Evolutionary conservation across 2,113 vertebrate genomes (phyloP).

Genomic region (Atrichornis clamosus): DNA sequence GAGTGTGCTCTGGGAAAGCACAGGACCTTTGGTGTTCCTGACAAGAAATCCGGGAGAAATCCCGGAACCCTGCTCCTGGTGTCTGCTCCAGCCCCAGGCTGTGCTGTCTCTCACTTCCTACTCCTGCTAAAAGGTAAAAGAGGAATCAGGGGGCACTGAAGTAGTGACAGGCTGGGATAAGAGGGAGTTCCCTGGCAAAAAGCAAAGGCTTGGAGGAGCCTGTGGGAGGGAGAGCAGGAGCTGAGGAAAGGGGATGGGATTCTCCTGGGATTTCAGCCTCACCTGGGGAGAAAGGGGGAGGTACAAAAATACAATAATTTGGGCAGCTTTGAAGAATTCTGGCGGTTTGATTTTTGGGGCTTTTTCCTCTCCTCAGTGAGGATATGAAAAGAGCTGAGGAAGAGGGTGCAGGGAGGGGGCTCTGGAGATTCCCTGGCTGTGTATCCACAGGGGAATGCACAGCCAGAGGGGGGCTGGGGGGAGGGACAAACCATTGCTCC

Average conservation of each 20-base stretch:
- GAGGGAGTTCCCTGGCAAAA: neutral
- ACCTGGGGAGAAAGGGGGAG: neutral
- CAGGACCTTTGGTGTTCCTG: neutral
- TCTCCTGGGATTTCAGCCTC: neutral
- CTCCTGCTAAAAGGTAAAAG: neutral
- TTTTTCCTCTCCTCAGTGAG: neutral
- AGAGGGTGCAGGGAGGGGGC: neutral
- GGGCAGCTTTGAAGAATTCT: neutral
- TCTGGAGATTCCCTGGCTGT: neutral
- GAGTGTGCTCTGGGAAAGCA: neutral
- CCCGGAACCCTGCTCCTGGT: neutral
- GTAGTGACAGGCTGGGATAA: neutral
- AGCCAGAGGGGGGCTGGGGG: neutral
- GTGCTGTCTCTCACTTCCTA: neutral
- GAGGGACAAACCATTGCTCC: neutral
- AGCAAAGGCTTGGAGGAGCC: neutral
- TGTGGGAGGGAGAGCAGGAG: neutral
- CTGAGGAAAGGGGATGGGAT: neutral
- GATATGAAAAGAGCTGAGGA: neutral
- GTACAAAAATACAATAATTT: rapidly evolving
- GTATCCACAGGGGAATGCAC: neutral
- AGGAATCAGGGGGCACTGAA: neutral
- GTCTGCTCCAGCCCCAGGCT: neutral
- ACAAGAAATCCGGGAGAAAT: neutral
- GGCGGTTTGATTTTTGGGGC: neutral